Evolutionary conservation across 2,113 vertebrate species (phyloP).

Genomic region (Columba janthina): DNA sequence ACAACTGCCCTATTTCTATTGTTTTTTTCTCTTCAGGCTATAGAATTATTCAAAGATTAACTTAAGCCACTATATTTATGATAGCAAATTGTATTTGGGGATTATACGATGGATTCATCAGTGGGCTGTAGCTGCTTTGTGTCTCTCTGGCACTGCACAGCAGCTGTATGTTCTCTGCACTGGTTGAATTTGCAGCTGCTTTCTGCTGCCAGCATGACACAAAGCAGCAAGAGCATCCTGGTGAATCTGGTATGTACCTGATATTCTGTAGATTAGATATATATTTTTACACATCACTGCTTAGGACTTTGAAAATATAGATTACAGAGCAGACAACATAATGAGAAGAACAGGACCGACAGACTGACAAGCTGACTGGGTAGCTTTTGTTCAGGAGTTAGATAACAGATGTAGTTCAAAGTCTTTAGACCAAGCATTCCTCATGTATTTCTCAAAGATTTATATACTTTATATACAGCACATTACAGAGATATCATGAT

Average conservation of each 20-base stretch:
- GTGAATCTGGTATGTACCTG: neutral
- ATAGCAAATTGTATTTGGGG: neutral
- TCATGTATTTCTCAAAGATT: slow-evolving; percentile 11
- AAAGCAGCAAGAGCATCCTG: neutral
- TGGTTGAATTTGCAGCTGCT: neutral
- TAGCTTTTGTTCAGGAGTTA: neutral
- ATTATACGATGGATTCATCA: neutral
- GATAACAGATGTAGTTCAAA: slow-evolving; percentile 23
- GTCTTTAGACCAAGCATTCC: neutral
- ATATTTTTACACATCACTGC: neutral
- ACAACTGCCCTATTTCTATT: neutral
- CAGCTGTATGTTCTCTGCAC: neutral
- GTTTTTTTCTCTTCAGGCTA: neutral
- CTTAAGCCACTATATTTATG: neutral
- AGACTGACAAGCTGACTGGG: neutral
- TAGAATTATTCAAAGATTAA: neutral
- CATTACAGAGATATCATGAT: neutral
- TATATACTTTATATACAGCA: neutral
- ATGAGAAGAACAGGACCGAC: slow-evolving; percentile 30
- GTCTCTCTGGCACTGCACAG: neutral
- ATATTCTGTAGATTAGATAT: neutral
- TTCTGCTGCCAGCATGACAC: slow-evolving; percentile 20
- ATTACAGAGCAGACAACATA: neutral
- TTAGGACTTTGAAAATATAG: neutral
- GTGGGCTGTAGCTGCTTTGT: neutral